Percentiles rank a stretch among this genome's conserved stretches.
Conservation (phyloP, 2,888 invertebrate species). For the Chorisops tibialis region DNA sequence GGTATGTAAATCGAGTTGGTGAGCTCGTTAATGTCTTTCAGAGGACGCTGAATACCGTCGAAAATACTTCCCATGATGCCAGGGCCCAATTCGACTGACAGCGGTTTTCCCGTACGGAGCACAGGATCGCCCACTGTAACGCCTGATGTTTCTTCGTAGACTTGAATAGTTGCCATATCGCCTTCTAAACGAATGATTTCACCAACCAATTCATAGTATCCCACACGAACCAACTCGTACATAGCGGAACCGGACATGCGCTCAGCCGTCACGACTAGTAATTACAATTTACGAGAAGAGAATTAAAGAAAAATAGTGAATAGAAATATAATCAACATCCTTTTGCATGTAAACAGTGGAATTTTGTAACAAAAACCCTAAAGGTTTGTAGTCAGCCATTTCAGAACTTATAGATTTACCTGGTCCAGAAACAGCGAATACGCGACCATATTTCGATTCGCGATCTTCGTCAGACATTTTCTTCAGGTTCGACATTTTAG, state of each 20-base stretch:
- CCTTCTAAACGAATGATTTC: conserved; percentile 99
- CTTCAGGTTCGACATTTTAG: conserved; percentile 58
- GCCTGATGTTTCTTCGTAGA: conserved; percentile 94
- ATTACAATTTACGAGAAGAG: not conserved
- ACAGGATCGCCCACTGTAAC: conserved; percentile 99
- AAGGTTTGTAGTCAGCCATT: too few relatives aligned
- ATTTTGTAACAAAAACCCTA: too few relatives aligned
- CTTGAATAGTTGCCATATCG: conserved; percentile 99
- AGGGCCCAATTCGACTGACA: conserved; percentile 98
- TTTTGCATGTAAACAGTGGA: too few relatives aligned
- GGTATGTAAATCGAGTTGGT: conserved; percentile 99
- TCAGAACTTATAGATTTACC: too few relatives aligned
- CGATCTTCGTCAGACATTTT: conserved; percentile 79
- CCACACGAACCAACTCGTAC: conserved; percentile 99
- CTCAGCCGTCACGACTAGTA: conserved; percentile 94
- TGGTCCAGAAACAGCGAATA: conserved; percentile 97
- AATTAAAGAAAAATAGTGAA: too few relatives aligned
- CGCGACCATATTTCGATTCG: conserved; percentile 89
- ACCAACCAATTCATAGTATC: conserved; percentile 96
- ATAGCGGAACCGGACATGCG: conserved; percentile 99
- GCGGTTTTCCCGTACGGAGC: conserved; percentile 94
- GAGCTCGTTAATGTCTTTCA: conserved; percentile 92
- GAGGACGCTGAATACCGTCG: conserved; percentile 98
- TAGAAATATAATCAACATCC: too few relatives aligned
- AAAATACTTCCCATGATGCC: conserved; percentile 99